Percentiles rank a stretch among this genome's conserved stretches.
These are phyloP conservation scores for Bothrops alternatus DNA, from an alignment of 2,797 vertebrate species.

Conservation along the genomic window DNA sequence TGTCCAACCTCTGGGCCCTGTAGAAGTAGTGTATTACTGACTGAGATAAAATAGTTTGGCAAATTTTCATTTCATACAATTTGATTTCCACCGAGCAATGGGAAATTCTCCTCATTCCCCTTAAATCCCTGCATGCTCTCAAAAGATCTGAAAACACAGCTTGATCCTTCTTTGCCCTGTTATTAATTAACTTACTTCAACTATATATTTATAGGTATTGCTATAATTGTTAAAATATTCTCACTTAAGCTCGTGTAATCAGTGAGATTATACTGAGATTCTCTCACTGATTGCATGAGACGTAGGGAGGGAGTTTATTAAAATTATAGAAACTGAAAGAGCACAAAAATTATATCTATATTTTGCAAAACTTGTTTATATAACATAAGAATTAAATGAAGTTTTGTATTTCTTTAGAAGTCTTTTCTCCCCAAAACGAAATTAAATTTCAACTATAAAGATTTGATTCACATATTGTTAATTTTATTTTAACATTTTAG, in stretches of 20 bases:
- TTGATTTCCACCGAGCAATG: neutral
- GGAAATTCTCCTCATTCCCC: neutral
- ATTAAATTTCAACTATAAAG: neutral
- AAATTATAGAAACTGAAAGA: neutral
- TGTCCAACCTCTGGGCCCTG: neutral
- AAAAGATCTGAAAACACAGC: neutral
- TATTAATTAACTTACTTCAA: neutral
- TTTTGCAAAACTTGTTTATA: neutral
- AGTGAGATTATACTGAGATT: neutral
- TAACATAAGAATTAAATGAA: neutral
- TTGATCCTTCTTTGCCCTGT: neutral
- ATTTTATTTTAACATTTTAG: neutral
- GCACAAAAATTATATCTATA: neutral
- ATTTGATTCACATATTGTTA: neutral
- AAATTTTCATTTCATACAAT: neutral
- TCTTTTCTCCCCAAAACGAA: neutral
- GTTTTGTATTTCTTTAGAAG: neutral
- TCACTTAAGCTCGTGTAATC: neutral
- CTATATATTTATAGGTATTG: neutral
- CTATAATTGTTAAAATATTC: neutral
- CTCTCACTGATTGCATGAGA: neutral
- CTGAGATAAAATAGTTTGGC: neutral
- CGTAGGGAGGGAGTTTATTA: neutral
- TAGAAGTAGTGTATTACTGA: neutral
- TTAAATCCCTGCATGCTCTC: neutral